Percentiles rank a stretch among this genome's conserved stretches.
These are phyloP conservation scores for Micronisus gabar DNA, from an alignment of 2,113 vertebrate genomes.

Conservation along the genomic window DNA sequence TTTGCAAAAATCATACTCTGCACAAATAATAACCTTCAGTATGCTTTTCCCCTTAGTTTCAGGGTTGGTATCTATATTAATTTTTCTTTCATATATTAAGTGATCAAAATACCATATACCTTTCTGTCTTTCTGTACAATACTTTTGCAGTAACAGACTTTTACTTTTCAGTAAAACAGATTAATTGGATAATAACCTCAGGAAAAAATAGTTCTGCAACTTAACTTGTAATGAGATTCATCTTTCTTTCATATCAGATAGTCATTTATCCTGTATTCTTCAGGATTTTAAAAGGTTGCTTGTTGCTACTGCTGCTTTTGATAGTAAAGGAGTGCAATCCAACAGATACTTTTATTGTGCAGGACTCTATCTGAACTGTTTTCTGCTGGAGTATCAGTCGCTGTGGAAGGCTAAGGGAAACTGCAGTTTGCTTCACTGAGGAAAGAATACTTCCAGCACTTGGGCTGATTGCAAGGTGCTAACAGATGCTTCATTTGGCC, in stretches of 20 bases:
- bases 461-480: not conserved
- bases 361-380: not conserved
- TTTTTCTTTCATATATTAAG: not conserved
- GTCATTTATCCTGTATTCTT: not conserved
- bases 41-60: not conserved
- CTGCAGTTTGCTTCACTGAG: not conserved
- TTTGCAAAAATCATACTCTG: not conserved
- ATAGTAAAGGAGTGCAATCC: not conserved
- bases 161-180: not conserved
- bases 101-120: not conserved
- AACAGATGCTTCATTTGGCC: not conserved
- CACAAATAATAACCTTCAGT: not conserved
- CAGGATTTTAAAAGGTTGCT: not conserved
- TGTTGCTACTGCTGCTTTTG: not conserved
- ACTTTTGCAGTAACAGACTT: not conserved
- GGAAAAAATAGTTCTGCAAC: not conserved
- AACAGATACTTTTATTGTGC: not conserved
- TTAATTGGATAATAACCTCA: not conserved
- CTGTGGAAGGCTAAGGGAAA: not conserved
- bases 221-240: not conserved
- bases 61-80: not conserved
- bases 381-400: not conserved
- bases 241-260: not conserved
- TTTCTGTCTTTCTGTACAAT: not conserved
- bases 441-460: not conserved